These are phyloP conservation scores for Heterodera carotae DNA, from an alignment of 1,140 invertebrate species.

Conservation along the genomic window DNA sequence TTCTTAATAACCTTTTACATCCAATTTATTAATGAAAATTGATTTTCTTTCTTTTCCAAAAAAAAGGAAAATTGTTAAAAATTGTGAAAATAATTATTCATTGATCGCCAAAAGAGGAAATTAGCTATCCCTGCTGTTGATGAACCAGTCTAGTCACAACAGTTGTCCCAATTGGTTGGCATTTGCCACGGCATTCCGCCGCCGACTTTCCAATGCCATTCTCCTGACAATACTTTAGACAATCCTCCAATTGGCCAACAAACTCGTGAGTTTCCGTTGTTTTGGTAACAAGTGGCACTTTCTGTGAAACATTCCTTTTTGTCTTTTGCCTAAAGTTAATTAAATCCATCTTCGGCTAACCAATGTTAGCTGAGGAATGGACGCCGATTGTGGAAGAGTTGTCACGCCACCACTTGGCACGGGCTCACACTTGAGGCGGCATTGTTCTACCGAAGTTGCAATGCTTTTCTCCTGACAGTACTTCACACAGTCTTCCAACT, in stretches of 20 bases:
- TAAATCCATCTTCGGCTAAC: neutral
- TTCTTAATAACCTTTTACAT: too few species aligned
- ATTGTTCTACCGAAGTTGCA: neutral
- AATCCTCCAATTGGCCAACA: neutral
- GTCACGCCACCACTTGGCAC: neutral
- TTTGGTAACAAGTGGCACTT: neutral
- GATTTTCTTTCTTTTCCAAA: too few species aligned
- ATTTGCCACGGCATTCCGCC: neutral
- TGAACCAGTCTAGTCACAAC: neutral
- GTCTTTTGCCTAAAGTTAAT: neutral
- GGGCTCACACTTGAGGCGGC: neutral
- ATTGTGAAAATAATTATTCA: too few species aligned
- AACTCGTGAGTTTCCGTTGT: neutral
- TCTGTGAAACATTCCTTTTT: neutral
- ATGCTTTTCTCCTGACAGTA: neutral
- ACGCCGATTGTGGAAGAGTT: too few species aligned
- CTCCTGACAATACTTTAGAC: neutral
- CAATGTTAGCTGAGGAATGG: slow-evolving; percentile 2
- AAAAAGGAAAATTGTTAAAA: too few species aligned
- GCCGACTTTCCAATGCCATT: neutral
- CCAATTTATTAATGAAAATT: too few species aligned
- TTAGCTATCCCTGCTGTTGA: too few species aligned
- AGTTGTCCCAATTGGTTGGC: neutral
- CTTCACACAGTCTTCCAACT: neutral
- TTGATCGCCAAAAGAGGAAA: too few species aligned